Evolutionary conservation across 2,888 invertebrate genomes (phyloP).

Genomic region (Eulithis prunata): DNA sequence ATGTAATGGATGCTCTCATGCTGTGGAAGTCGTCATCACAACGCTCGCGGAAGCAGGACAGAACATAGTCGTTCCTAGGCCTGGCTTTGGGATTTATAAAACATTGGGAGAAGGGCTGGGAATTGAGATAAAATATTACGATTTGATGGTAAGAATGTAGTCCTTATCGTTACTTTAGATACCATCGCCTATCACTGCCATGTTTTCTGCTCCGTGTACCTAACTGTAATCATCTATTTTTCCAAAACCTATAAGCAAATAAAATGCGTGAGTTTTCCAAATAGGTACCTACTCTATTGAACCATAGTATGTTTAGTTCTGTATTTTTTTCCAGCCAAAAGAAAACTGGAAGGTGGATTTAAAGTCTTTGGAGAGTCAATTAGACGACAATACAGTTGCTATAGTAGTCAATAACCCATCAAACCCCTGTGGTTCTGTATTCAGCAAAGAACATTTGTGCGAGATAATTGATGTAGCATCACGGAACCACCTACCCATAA

Average conservation of each 20-base stretch:
- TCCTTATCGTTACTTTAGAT: no score
- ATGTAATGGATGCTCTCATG: slow-evolving; percentile 97
- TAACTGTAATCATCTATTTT: no score
- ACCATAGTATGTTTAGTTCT: background rate
- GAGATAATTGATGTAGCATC: slow-evolving; percentile 92
- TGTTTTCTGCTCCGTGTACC: no score
- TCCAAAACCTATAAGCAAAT: no score
- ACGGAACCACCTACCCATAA: slow-evolving; percentile 92
- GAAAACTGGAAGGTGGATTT: slow-evolving; percentile 95
- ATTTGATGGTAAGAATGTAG: slow-evolving; percentile 84
- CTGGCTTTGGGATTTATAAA: slow-evolving; percentile 95
- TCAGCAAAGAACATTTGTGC: slow-evolving; percentile 89
- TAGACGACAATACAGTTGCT: slow-evolving; percentile 94
- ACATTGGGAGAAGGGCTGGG: slow-evolving; percentile 93
- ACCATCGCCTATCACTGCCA: no score
- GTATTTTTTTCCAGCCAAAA: slow-evolving; percentile 85
- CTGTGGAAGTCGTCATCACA: slow-evolving; percentile 95
- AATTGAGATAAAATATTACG: slow-evolving; percentile 90
- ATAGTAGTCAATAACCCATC: slow-evolving; percentile 98
- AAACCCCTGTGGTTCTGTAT: slow-evolving; percentile 99
- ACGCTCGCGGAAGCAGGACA: slow-evolving; percentile 94
- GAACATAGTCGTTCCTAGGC: slow-evolving; percentile 96
- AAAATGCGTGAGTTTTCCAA: no score
- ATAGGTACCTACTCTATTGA: no score
- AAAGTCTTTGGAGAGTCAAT: slow-evolving; percentile 91